Evolutionary conservation across 2,113 vertebrate species (phyloP), one percentile per base, ranked within the genome.

Genomic region (Thunnus maccoyii): DNA sequence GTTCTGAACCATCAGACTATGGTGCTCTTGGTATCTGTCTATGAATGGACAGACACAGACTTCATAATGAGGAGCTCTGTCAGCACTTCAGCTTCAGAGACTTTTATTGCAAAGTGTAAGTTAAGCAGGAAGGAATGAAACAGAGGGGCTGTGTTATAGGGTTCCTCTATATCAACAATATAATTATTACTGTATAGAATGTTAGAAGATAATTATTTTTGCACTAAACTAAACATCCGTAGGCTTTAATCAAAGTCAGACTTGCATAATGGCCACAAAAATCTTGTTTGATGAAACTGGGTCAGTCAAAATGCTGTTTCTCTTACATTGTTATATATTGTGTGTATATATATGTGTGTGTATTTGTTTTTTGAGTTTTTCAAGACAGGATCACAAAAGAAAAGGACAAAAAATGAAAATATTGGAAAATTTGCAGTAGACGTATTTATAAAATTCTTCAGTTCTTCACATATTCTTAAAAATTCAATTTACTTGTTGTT

Each of bases 21-120:
- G 57, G 63, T 30, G 25, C 64, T 81, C 78, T 25, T 44, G 55
- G 44, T 55, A 30, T 70, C 48, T 22, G 47, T 73, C 78, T 80
- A 20, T 20, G 71, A 85, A 76, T 15, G 41, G 63, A 70, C 61
- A 73, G 67, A n/a, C 54, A 25, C 68, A 70, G 78, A 82, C 82
- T 79, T 73, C 57, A 77, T 83, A 84, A 86, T 70, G 64, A 72
- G 82, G 22, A 67, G 70, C 83, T 51, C 80, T 71, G 81, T 88
- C 86, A 84, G 69, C 82, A 82, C 63, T 65, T 80, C 70, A 72
- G 61, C 76, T 32, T 72, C 66, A 67, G 17, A 74, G 36, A 62
- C 36, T 78, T 73, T 74, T 3, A 51, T 25, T 80, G 51, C 81
- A 58, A 75, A 85, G 75, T 51, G 44, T 61, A 73, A 60, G 76